Evolutionary conservation across 2,797 vertebrate genomes (phyloP).

Genomic region (Eurystomus glaucurus): DNA sequence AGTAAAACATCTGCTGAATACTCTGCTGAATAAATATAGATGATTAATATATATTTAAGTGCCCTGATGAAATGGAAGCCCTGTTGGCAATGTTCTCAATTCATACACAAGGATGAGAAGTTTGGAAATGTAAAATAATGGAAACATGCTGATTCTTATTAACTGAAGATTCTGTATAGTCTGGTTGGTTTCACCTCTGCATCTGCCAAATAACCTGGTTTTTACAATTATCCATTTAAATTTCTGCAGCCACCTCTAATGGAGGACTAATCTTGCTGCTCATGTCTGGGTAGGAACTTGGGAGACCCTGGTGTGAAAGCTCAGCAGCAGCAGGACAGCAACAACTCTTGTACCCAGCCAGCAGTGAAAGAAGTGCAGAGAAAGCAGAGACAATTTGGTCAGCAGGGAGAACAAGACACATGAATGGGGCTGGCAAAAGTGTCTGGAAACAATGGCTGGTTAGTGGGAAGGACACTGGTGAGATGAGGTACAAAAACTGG

Average conservation of each 20-base stretch:
- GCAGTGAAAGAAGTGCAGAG: background rate
- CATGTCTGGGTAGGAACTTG: background rate
- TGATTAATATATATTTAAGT: conserved; percentile 43
- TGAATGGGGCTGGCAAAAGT: background rate
- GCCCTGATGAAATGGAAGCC: background rate
- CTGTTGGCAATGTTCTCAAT: background rate
- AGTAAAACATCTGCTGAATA: conserved; percentile 51
- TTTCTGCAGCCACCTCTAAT: background rate
- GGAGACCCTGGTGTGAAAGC: fast-evolving
- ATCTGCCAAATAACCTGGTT: background rate
- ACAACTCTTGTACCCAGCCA: background rate
- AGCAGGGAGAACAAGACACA: background rate
- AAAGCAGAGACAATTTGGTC: background rate
- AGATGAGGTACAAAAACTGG: background rate
- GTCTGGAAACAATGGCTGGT: background rate
- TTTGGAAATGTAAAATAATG: conserved; percentile 10
- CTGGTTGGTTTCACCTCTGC: background rate
- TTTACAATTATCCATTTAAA: background rate
- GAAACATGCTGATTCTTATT: background rate
- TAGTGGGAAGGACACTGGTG: background rate
- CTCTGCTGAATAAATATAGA: conserved; percentile 34
- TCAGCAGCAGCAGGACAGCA: background rate
- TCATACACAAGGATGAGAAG: background rate
- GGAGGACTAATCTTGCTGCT: background rate
- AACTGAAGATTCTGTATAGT: background rate